A percentile compares a stretch with the other conserved stretches of the same genome.
phyloP scores from a whole-genome alignment of 2,888 invertebrate species.

The Onchidella celtica region DNA sequence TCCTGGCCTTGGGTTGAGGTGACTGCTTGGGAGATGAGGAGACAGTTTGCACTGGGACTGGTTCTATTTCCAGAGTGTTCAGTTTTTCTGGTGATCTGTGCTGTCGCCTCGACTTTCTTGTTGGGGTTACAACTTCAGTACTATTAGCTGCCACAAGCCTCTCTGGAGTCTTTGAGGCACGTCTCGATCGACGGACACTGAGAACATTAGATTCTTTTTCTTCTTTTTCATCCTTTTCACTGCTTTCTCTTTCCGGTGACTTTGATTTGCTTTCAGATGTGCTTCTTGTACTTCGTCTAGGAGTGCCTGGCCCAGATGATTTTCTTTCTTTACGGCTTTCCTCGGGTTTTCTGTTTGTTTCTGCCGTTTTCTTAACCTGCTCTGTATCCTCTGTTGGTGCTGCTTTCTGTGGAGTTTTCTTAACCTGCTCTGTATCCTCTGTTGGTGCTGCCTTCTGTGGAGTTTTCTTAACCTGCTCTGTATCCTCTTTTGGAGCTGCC shows the following conservation, averaged over 20 bases:
- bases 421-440: too few relatives aligned
- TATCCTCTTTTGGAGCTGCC: too few relatives aligned
- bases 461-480: too few relatives aligned
- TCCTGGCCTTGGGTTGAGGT: neutral
- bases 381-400: too few relatives aligned
- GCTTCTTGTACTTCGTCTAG: neutral
- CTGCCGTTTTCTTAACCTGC: too few relatives aligned
- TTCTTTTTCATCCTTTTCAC: neutral
- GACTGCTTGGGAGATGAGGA: neutral
- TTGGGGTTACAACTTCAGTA: constrained; percentile 15
- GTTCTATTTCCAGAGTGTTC: neutral
- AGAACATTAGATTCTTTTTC: constrained; percentile 4
- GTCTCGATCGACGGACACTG: constrained; percentile 2
- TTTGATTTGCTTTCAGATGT: neutral
- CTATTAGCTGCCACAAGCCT: neutral
- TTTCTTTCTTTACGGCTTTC: too few relatives aligned
- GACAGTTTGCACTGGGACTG: neutral
- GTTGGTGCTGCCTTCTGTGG: too few relatives aligned
- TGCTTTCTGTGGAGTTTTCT: too few relatives aligned
- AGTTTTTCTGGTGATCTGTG: constrained; percentile 18
- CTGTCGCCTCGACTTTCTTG: constrained; percentile 19
- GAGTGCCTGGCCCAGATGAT: too few relatives aligned
- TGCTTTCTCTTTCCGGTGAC: constrained; percentile 13
- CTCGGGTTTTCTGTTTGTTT: neutral
- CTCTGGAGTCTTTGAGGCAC: constrained; percentile 43